Base-by-base conservation (phyloP, 2,888 invertebrate genomes). In the Nephrotoma guestfalica region DNA sequence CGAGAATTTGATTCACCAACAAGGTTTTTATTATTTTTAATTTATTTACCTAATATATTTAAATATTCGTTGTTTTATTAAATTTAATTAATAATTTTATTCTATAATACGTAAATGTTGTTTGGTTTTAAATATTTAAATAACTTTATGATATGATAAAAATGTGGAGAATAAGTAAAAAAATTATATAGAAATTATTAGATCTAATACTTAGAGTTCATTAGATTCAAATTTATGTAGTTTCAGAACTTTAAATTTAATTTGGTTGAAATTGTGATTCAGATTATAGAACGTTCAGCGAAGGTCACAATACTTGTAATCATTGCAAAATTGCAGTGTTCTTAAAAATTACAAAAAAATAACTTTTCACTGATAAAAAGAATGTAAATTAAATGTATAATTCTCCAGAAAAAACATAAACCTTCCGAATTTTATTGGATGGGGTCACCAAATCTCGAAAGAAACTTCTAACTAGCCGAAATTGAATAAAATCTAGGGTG, bases 21-120 rank as follows among this genome's bases (percentile, higher is more conserved):
- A 90, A 91, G 91, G 91, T 91, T 91, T 90, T 87, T 87, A 87
- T 87, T 87, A 51, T 87, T 85, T 43, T 83, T 83, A 18, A 83
- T 86, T 83, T 83, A 84, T 86, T 47, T 87, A 30, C 43, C 40
- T 13, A 6, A 18, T 51, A n/a, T 51, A 45, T 45, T 51, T 85
- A 41, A 30, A 40, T 87, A 18, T 71, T 83, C 83, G 43, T 86
- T 47, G 40, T 86, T 86, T 45, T 47, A 42, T 83, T 57, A 83
- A 51, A 84, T 18, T 86, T 86, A 83, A 86, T 87, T 86, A 42
- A 41, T 6, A 86, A 86, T 87, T 57, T 15, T 41, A 45, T 84
- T 83, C 45, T 42, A 57, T 30, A 41, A 43, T 43, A 57, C 30
- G 9, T 71, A 71, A 30, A 30, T 71, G 71, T 71, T 71, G 71